A percentile compares a stretch with the other conserved stretches of the same genome.
These are phyloP conservation scores for Saxidomus purpurata DNA, from an alignment of 1,140 invertebrate genomes.

Conservation along the genomic window DNA sequence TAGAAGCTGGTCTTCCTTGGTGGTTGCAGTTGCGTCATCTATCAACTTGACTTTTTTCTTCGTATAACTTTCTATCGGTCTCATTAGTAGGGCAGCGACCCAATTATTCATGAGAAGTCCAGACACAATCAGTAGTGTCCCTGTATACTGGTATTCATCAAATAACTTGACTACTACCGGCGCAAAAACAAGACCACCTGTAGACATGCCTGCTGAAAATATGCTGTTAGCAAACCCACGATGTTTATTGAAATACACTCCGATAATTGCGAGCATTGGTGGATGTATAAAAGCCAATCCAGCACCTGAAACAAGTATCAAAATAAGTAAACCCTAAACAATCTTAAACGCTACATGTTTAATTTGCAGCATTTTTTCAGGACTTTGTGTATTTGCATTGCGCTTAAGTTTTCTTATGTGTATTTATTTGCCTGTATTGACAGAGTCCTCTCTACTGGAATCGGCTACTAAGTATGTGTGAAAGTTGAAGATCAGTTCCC, in stretches of 20 bases:
- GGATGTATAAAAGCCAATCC: constrained; percentile 42
- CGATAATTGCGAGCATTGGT: constrained; percentile 54
- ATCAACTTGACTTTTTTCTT: background rate
- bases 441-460: no score
- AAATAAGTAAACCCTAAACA: no score
- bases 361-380: no score
- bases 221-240: constrained; percentile 58
- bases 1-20: background rate
- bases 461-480: no score
- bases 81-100: constrained; percentile 13
- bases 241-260: constrained; percentile 47
- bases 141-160: constrained; percentile 55
- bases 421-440: no score
- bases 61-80: constrained; percentile 46
- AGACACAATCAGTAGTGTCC: constrained; percentile 46
- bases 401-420: no score
- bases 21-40: background rate
- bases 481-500: no score
- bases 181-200: constrained; percentile 48
- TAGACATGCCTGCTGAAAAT: background rate
- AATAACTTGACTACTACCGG: constrained; percentile 45
- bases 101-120: constrained; percentile 36
- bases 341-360: no score
- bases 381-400: no score
- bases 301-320: background rate